Evolutionary conservation across 2,888 invertebrate genomes (phyloP).

Genomic region (Microctonus aethiopoides): DNA sequence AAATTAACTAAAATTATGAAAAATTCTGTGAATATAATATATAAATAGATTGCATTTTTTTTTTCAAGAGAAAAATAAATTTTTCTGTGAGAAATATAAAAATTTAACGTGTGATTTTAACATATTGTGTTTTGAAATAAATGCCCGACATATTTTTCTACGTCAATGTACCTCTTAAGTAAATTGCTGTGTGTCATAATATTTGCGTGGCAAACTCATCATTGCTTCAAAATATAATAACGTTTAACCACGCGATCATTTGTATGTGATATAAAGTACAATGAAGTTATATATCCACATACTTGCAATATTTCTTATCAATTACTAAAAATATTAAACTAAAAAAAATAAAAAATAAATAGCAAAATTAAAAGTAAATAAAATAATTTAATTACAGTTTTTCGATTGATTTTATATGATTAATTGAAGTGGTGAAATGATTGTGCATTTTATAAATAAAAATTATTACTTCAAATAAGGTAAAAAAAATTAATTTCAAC

Average conservation of each 20-base stretch:
- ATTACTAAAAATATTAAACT: neutral
- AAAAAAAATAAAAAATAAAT: too few species aligned
- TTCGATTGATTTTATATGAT: too few species aligned
- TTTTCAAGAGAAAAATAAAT: too few species aligned
- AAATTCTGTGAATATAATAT: too few species aligned
- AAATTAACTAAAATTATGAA: too few species aligned
- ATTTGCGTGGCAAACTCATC: neutral
- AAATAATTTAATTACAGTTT: too few species aligned
- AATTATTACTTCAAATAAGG: too few species aligned
- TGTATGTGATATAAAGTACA: neutral
- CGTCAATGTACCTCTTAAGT: neutral
- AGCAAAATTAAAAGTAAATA: too few species aligned
- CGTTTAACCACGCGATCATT: neutral
- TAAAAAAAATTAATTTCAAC: too few species aligned
- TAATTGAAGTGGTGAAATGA: neutral
- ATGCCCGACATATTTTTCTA: neutral
- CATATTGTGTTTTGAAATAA: neutral
- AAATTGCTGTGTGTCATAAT: neutral
- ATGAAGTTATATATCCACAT: neutral
- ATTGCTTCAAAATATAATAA: neutral
- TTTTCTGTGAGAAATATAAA: neutral
- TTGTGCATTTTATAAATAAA: neutral
- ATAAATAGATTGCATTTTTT: too few species aligned
- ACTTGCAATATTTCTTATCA: neutral
- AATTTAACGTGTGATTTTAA: neutral